Percentiles rank a stretch among this genome's conserved stretches.
Conservation (phyloP, 1,140 invertebrate genomes). For the Monochamus saltuarius region DNA sequence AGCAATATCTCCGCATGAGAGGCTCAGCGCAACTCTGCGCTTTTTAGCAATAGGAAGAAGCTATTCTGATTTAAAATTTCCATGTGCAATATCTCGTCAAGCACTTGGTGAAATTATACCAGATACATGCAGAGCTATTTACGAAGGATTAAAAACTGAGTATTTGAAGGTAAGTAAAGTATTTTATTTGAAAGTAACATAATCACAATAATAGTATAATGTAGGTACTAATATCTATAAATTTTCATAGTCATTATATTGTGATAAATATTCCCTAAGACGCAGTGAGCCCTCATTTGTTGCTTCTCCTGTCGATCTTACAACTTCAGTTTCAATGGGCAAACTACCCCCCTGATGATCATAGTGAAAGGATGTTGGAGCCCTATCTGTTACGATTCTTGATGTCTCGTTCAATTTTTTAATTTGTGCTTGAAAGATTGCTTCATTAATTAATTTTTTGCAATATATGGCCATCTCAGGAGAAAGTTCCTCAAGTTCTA, state of each 20-base stretch:
- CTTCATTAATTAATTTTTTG: slow-evolving; percentile 14
- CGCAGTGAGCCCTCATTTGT: slow-evolving; percentile 5
- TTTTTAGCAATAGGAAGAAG: slow-evolving; percentile 17
- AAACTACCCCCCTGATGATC: not conserved
- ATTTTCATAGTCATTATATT: slow-evolving; percentile 4
- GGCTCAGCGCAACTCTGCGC: slow-evolving; percentile 36
- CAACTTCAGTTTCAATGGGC: slow-evolving; percentile 13
- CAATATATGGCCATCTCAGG: slow-evolving; percentile 16
- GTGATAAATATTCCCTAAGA: slow-evolving; percentile 13
- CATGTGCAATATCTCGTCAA: no score
- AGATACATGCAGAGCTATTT: slow-evolving; percentile 16
- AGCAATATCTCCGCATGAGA: slow-evolving; percentile 36
- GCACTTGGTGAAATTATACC: slow-evolving; percentile 16
- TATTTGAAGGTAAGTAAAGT: not conserved
- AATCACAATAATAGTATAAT: no score
- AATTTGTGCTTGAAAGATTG: slow-evolving; percentile 19
- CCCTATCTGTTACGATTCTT: slow-evolving; percentile 17
- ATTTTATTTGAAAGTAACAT: not conserved
- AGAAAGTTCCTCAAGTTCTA: no score
- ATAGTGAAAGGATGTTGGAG: slow-evolving; percentile 12
- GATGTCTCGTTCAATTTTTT: slow-evolving; percentile 18
- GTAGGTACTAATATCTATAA: no score
- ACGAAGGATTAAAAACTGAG: slow-evolving; percentile 11
- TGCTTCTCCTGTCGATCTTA: slow-evolving; percentile 3
- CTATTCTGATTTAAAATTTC: not conserved